Conservation (phyloP, 2,888 invertebrate species). For the Chironomus tentans region DNA sequence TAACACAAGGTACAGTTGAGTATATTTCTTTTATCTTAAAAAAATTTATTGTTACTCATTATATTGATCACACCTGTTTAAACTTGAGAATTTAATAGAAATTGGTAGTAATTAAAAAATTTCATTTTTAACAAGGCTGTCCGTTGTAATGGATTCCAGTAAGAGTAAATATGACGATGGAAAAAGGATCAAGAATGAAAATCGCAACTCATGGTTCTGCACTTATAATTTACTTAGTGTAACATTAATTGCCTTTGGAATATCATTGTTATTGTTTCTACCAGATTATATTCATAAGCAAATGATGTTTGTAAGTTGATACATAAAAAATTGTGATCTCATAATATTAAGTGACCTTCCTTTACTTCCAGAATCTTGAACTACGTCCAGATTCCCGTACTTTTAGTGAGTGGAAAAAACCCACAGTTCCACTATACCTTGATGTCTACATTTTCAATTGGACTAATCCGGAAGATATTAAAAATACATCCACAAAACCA, state of each 20-base stretch:
- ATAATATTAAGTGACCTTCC: too few species aligned
- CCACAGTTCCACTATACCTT: conserved; percentile 41
- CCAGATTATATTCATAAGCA: conserved; percentile 1
- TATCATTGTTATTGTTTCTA: not conserved
- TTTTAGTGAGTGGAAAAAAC: conserved; percentile 47
- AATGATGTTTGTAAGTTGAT: not conserved
- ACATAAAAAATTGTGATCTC: too few species aligned
- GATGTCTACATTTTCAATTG: conserved; percentile 47
- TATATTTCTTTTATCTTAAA: too few species aligned
- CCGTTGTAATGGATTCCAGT: too few species aligned
- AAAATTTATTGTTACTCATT: too few species aligned
- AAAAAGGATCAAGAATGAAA: too few species aligned
- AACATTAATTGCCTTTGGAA: not conserved
- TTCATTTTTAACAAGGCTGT: too few species aligned
- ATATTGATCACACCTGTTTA: not conserved
- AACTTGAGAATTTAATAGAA: not conserved
- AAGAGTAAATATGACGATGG: too few species aligned
- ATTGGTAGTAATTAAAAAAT: not conserved
- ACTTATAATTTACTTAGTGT: not conserved
- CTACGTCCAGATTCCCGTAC: conserved; percentile 41
- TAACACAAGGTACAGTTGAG: too few species aligned
- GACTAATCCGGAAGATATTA: conserved; percentile 51
- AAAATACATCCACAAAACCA: conserved; percentile 44
- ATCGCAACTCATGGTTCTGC: not conserved
- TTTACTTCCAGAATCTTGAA: not conserved